Evolutionary conservation across 2,113 vertebrate genomes (phyloP).

Genomic region (Pampusana beccarii): DNA sequence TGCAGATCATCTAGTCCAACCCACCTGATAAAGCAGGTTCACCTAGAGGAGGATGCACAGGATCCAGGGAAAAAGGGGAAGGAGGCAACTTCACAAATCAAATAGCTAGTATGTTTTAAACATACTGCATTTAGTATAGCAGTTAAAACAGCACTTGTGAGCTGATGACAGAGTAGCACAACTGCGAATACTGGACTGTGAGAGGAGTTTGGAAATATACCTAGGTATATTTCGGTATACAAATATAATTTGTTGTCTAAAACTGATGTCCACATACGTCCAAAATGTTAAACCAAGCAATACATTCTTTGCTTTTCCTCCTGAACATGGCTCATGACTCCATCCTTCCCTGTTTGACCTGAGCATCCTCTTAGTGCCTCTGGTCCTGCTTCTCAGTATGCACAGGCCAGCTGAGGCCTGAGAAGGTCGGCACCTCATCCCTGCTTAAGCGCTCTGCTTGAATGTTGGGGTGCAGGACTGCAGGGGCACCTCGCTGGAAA

Average conservation of each 20-base stretch:
- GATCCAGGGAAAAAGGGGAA: not conserved
- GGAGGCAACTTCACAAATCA: not conserved
- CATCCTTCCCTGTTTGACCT: not conserved
- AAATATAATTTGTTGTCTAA: not conserved
- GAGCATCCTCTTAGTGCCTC: not conserved
- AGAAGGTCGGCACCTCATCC: rapidly evolving
- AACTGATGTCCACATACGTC: not conserved
- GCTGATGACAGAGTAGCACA: not conserved
- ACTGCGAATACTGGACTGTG: not conserved
- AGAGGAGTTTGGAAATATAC: not conserved
- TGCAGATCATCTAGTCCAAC: no score
- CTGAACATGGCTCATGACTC: not conserved
- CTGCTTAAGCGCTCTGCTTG: not conserved
- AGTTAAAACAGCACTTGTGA: not conserved
- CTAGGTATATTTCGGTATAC: not conserved
- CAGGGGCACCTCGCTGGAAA: not conserved
- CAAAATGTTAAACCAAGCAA: not conserved
- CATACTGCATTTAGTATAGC: not conserved
- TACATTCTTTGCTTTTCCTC: not conserved
- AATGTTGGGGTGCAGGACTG: not conserved
- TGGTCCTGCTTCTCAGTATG: rapidly evolving
- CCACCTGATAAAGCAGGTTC: no score
- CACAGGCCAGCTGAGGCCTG: rapidly evolving
- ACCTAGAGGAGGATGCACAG: no score
- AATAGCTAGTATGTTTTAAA: not conserved